Base-by-base conservation (phyloP, 2,797 vertebrate species). In the Sebastes iracundus region DNA sequence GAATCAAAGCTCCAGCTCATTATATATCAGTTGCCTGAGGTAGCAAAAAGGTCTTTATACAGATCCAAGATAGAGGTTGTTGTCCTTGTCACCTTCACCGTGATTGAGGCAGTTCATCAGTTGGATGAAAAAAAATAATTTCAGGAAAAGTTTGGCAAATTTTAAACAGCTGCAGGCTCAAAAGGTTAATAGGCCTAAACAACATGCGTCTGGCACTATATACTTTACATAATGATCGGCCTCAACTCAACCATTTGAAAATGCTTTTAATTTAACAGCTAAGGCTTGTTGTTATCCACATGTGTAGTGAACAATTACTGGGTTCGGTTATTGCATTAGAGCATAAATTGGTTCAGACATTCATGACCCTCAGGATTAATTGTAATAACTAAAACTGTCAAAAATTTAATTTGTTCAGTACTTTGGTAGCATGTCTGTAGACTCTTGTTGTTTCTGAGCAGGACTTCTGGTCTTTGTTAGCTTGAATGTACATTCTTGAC, bases 1-100 rank as follows among this genome's bases (percentile, higher is more conserved):
- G 38, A 74, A 81, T 72, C 75, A 59, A 9, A 38, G 72, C 63
- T 63, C 33, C 64, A 33, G 32, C 69, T 85, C 60, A 82, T 83
- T 82, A 80, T 53, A 12, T 53, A 10, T 1, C 61, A 72, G 62
- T 72, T 38, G 35, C 42, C 67, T 27, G 28, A 5, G 28, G 68
- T 28, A 49, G 35, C n/a, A 75, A 70, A 46, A 72, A 83, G 59
- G 23, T 49, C 72, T 60, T 67, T 13, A 72, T 20, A 58, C 33
- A 30, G 56, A 52, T n/a, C 23, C 30, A 75, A 76, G 53, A 70
- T 22, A 27, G 30, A 70, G 25, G 4, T 64, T n/a, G 65, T 32
- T 80, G 66, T 83, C 55, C 20, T 46, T 2, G 1, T 77, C 30
- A 75, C 84, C 71, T 79, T 81, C 20, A 66, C 20, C 4, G 10